Evolutionary conservation across 2,113 vertebrate species (phyloP), one percentile per base, ranked within the genome.

Genomic region (Caracal caracal): DNA sequence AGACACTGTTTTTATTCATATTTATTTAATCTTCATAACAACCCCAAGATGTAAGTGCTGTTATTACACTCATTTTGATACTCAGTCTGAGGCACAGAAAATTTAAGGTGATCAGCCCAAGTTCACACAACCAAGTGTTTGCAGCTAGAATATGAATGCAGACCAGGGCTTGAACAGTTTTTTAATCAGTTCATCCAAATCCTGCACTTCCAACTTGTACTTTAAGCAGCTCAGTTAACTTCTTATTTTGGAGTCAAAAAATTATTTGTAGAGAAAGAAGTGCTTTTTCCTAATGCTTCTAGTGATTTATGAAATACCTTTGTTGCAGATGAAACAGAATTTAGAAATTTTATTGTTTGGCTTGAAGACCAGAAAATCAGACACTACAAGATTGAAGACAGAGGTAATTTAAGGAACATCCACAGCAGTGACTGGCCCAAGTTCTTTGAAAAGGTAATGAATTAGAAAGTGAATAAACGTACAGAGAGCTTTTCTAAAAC

Each of bases 311-410:
- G 9, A 92, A 70, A 19, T 81, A 0, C 53, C 88, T 63, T 83
- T 95, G 40, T 53, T 26, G 8, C 98, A 99, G 99, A 99, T 99
- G 99, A 99, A 97, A 99, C 99, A 0, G 99, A 99, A 97, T 99
- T 99, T 96, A 99, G 99, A 98, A 99, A 99, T 96, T 99, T 99
- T 96, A 99, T 99, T 24, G 99, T 99, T 93, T 99, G 99, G 99
- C 99, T 99, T 2, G 99, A 99, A 98, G 99, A 99, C 98, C 99
- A 99, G 98, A 99, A 99, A 97, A 99, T 99, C 94, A 97, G 99
- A 86, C 99, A 99, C 95, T 99, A 99, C 97, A 99, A 99, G 97
- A 99, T 99, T 22, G 99, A 99, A 98, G 99, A 99, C 92, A 94
- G 99, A 84, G 99, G 99, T 12, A 99, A 99, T 96, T 97, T 99